A percentile compares a stretch with the other conserved stretches of the same genome.
Evolutionary conservation across 2,888 invertebrate genomes (phyloP).

Genomic region (Bruchidius siliquastri): DNA sequence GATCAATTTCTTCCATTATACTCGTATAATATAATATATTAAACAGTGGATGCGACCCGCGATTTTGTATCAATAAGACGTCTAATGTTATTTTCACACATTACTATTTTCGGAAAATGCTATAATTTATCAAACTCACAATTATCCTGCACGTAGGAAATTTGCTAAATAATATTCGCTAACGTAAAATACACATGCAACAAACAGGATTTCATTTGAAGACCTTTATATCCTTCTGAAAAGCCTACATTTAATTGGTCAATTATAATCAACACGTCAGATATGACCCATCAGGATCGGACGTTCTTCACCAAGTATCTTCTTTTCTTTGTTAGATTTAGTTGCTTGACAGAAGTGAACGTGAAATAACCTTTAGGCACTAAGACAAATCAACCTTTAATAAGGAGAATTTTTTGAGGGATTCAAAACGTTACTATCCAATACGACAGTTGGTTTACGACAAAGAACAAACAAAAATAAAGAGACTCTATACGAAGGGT

Average conservation of each 20-base stretch:
- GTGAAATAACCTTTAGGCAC: constrained; percentile 29
- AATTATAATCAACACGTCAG: background rate
- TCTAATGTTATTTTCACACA: too few relatives aligned
- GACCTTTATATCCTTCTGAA: background rate
- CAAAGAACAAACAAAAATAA: background rate
- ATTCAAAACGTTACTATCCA: background rate
- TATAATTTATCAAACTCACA: too few relatives aligned
- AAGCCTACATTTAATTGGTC: background rate
- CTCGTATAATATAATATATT: too few relatives aligned
- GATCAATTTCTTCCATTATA: too few relatives aligned
- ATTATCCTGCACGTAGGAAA: too few relatives aligned
- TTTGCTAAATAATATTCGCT: too few relatives aligned
- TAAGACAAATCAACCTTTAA: constrained; percentile 30
- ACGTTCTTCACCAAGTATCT: background rate
- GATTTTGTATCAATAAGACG: too few relatives aligned
- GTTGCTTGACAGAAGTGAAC: background rate
- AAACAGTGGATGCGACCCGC: too few relatives aligned
- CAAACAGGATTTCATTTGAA: background rate
- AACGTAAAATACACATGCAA: background rate
- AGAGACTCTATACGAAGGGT: background rate
- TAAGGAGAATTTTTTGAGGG: constrained; percentile 18
- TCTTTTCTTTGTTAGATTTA: background rate
- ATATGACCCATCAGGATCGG: background rate
- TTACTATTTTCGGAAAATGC: too few relatives aligned
- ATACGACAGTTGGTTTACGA: background rate